A percentile compares a stretch with the other conserved stretches of the same genome.
These are phyloP conservation scores for Drosophila melanica DNA, from an alignment of 1,140 invertebrate genomes.

Conservation along the genomic window DNA sequence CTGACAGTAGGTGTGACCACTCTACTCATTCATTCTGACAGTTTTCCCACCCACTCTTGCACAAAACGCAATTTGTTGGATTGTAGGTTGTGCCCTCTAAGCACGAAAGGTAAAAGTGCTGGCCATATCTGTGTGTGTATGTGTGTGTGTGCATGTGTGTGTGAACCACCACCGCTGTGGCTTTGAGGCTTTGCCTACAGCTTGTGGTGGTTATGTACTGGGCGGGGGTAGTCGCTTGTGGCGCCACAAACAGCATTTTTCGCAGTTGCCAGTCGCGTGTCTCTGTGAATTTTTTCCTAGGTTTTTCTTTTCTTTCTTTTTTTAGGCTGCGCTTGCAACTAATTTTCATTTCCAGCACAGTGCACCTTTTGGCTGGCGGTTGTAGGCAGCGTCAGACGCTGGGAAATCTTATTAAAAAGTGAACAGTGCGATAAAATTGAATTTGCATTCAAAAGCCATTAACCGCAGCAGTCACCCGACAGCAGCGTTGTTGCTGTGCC, in stretches of 20 bases:
- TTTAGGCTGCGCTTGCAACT: conserved; percentile 68
- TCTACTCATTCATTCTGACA: conserved; percentile 84
- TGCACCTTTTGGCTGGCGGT: conserved; percentile 65
- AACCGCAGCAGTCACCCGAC: conserved; percentile 80
- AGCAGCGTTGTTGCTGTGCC: background rate
- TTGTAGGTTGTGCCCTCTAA: conserved; percentile 82
- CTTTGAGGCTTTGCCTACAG: conserved; percentile 21
- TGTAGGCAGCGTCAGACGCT: conserved; percentile 34
- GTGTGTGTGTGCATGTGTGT: conserved; percentile 22
- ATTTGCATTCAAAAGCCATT: conserved; percentile 84
- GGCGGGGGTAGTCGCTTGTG: conserved; percentile 65
- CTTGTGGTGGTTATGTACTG: conserved; percentile 15
- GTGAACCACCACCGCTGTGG: conserved; percentile 60
- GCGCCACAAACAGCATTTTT: conserved; percentile 76
- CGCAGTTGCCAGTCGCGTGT: conserved; percentile 80
- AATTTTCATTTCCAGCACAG: conserved; percentile 80
- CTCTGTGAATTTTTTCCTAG: conserved; percentile 44
- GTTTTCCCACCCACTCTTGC: conserved; percentile 81
- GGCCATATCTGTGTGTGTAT: conserved; percentile 20
- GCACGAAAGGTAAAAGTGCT: conserved; percentile 67
- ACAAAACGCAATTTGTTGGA: conserved; percentile 82
- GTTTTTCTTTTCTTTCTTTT: conserved; percentile 35
- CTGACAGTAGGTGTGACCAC: conserved; percentile 83
- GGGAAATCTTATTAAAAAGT: conserved; percentile 83
- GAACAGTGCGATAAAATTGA: conserved; percentile 84